Base-by-base conservation (phyloP, 37 sponge, comb jelly and placozoan species). In the Aphrocallistes beatrix region DNA sequence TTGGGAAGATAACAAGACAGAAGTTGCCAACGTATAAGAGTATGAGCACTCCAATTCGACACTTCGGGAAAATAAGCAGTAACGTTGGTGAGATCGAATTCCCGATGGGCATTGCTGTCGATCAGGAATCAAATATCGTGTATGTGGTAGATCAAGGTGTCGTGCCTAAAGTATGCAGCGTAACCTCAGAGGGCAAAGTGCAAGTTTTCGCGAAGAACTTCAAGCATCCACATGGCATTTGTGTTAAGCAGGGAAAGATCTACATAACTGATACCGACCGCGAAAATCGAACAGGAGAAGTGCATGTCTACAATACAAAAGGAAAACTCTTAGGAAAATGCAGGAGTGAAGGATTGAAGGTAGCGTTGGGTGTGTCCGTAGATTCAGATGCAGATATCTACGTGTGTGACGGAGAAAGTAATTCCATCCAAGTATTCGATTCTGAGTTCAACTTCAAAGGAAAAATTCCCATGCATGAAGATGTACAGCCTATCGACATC, bases 391-490 rank as follows among this genome's bases (percentile, higher is more conserved):
- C 10, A 28, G 21, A 60, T 13, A 60, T 60, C 8, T 60, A 60
- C 75, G 75, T 60, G 75, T 60, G 75, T 13, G 75, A 60, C 34
- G 75, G 75, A 28, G n/a, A 32, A 21, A 60, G 75, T 60, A 60
- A 60, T 60, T 60, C 75, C 6, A 60, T 60, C 75, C 75, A 60
- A 32, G 75, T 60, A 13, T 60, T 60, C 21, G 75, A 60, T 13
- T 32, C 8, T 21, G n/a, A 60, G 34, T 60, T 19, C 75, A 60
- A 13, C 34, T 19, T 19, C 3, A 60, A 19, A 19, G 75, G 34
- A 30, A 30, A 60, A 32, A 60, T 60, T 25, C 25, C 75, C n/a
- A 60, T 60, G 75, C 75, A 3, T 8, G 34, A 60, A 32, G 8
- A 60, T 13, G n/a, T 30, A 60, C 75, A 60, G 75, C 75, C 75